A percentile compares a stretch with the other conserved stretches of the same genome.
These are phyloP conservation scores for Serrognathus titanus DNA, from an alignment of 2,888 invertebrate genomes.

Conservation along the genomic window DNA sequence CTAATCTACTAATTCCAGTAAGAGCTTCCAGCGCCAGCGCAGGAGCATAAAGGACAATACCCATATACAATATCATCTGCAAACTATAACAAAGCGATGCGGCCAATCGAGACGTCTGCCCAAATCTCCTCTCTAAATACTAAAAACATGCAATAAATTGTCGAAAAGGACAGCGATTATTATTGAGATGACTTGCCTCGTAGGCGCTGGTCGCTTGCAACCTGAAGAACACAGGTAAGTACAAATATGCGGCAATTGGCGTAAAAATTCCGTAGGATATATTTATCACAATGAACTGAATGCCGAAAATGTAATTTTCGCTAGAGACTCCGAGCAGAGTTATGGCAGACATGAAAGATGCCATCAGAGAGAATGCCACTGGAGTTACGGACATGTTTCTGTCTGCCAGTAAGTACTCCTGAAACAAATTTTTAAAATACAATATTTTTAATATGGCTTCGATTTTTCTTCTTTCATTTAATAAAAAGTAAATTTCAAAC, in stretches of 20 bases:
- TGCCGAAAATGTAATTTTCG: constrained; percentile 81
- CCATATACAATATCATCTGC: constrained; percentile 88
- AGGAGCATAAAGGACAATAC: constrained; percentile 91
- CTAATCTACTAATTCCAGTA: constrained; percentile 70
- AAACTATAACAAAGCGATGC: constrained; percentile 83
- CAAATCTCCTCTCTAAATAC: constrained; percentile 88
- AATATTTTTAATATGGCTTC: too few species aligned
- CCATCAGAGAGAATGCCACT: constrained; percentile 86
- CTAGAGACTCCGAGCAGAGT: constrained; percentile 85
- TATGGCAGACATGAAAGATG: constrained; percentile 91
- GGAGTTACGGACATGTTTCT: constrained; percentile 75
- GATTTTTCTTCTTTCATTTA: too few species aligned
- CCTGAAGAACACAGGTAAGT: constrained; percentile 82
- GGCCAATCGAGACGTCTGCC: constrained; percentile 66
- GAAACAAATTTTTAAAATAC: constrained; percentile 30
- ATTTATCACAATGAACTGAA: constrained; percentile 76
- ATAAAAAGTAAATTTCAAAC: too few species aligned
- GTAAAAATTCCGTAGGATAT: constrained; percentile 73
- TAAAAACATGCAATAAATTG: constrained; percentile 37
- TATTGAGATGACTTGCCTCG: constrained; percentile 57
- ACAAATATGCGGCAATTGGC: constrained; percentile 72
- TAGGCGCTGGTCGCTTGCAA: constrained; percentile 84
- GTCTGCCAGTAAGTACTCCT: constrained; percentile 83
- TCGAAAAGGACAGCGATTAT: background rate
- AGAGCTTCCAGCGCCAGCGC: constrained; percentile 85